A percentile compares a stretch with the other conserved stretches of the same genome.
Evolutionary conservation across 2,113 vertebrate species (phyloP).

Genomic region (Carlito syrichta): DNA sequence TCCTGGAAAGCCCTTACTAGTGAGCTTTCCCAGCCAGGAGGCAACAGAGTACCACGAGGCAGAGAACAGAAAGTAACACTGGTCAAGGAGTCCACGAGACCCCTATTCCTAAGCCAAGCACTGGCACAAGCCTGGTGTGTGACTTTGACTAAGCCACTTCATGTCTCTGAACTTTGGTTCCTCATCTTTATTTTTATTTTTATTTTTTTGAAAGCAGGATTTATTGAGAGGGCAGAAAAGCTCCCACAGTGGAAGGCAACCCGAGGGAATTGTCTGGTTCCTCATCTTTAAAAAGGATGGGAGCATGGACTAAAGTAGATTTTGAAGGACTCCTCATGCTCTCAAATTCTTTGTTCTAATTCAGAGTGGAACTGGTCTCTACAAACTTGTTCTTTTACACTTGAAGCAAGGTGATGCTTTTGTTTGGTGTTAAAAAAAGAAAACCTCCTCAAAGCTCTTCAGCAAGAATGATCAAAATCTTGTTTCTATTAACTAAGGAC

Average conservation of each 20-base stretch:
- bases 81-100: not conserved
- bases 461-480: not conserved
- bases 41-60: not conserved
- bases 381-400: not conserved
- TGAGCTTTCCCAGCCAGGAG: slow-evolving; percentile 9
- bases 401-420: not conserved
- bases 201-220: no score
- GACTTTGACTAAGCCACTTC: not conserved
- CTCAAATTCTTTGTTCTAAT: not conserved
- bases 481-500: not conserved
- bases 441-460: not conserved
- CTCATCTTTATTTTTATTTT: not conserved
- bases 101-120: not conserved
- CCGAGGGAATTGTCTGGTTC: no score
- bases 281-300: not conserved
- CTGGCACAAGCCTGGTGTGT: not conserved
- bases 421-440: not conserved
- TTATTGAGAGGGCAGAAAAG: no score
- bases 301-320: not conserved
- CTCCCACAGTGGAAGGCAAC: no score
- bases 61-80: not conserved
- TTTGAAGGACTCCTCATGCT: not conserved
- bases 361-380: not conserved
- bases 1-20: not conserved
- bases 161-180: not conserved